phyloP scores from a whole-genome alignment of 2,797 vertebrate genomes.

The Avahi laniger region DNA sequence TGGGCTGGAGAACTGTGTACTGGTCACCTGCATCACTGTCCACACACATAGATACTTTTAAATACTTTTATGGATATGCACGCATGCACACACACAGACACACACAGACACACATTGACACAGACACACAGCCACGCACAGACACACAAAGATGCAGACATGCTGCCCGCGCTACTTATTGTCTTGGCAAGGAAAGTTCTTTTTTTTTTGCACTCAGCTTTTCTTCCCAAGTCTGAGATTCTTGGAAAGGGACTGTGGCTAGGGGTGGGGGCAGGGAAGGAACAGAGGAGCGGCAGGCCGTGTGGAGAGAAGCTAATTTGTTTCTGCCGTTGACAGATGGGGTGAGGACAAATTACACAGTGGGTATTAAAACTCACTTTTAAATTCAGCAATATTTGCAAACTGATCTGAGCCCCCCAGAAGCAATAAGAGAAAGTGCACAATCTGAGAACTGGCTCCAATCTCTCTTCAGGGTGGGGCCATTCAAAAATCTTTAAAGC shows the following conservation, averaged over 20 bases:
- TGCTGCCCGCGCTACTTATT: background rate
- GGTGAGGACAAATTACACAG: conserved; percentile 41
- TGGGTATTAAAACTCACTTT: conserved; percentile 53
- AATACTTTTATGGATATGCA: background rate
- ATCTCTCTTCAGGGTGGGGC: background rate
- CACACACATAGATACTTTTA: background rate
- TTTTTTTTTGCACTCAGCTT: background rate
- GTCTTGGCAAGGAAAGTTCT: background rate
- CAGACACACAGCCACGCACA: no score
- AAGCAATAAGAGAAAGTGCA: conserved; percentile 1
- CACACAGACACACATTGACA: no score
- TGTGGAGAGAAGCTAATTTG: conserved; percentile 49
- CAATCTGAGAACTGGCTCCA: background rate
- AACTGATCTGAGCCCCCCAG: conserved; percentile 55
- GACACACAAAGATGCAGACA: rapidly evolving
- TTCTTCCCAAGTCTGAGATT: conserved; percentile 8
- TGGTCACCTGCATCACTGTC: background rate
- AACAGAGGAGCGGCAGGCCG: background rate
- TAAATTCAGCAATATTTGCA: conserved; percentile 63
- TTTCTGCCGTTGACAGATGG: conserved; percentile 58
- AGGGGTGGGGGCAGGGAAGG: background rate
- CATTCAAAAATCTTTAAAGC: background rate
- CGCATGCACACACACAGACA: rapidly evolving
- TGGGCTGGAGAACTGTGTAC: background rate
- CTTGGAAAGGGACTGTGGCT: background rate